Evolutionary conservation across 2,888 invertebrate genomes (phyloP).

Genomic region (Cynaeus angustus): DNA sequence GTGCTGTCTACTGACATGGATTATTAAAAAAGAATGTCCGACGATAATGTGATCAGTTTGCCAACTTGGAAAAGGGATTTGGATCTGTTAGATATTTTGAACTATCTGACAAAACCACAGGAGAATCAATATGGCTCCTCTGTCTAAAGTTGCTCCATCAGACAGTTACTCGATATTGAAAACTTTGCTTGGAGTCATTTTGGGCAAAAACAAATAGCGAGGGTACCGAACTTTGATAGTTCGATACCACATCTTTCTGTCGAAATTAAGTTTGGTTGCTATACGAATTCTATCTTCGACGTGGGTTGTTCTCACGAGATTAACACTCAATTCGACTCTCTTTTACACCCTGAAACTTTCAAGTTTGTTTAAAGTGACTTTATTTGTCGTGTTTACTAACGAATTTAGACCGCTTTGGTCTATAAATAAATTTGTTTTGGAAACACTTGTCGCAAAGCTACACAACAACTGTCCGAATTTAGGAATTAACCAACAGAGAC

Average conservation of each 20-base stretch:
- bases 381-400: neutral
- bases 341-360: conserved; percentile 12
- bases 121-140: conserved; percentile 38
- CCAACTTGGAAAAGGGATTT: conserved; percentile 29
- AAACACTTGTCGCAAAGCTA: neutral
- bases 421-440: neutral
- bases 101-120: conserved; percentile 36
- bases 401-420: neutral
- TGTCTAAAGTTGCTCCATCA: conserved; percentile 28
- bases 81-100: conserved; percentile 29
- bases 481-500: no score
- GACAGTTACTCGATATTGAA: conserved; percentile 36
- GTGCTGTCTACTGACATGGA: conserved; percentile 13
- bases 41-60: conserved; percentile 37
- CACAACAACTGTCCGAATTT: no score
- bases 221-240: conserved; percentile 15
- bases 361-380: conserved; percentile 25
- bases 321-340: conserved; percentile 33
- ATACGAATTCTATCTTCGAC: conserved; percentile 30
- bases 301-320: conserved; percentile 39
- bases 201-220: conserved; percentile 28
- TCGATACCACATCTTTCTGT: conserved; percentile 30
- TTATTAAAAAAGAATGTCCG: conserved; percentile 28
- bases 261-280: conserved; percentile 27
- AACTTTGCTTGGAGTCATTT: conserved; percentile 13